Conservation (phyloP, 2,888 invertebrate species). For the Tetropium fuscum region DNA sequence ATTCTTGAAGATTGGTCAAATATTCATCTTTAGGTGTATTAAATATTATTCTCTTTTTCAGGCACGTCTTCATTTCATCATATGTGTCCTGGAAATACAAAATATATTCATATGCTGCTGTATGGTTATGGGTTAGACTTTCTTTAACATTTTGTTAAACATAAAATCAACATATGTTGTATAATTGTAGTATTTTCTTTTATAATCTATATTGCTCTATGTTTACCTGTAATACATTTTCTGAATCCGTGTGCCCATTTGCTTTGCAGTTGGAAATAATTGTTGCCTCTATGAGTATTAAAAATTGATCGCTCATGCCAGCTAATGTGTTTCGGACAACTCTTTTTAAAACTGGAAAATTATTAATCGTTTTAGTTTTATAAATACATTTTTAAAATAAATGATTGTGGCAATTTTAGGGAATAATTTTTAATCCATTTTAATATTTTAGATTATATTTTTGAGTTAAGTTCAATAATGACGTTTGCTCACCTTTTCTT, state of each 20-base stretch:
- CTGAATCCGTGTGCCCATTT: conserved; percentile 16
- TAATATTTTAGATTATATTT: too few relatives aligned
- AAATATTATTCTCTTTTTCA: conserved; percentile 15
- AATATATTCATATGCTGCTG: too few relatives aligned
- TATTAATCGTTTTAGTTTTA: too few relatives aligned
- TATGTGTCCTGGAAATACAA: conserved; percentile 22
- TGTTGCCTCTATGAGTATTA: conserved; percentile 21
- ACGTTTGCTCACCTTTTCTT: too few relatives aligned
- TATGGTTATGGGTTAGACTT: too few relatives aligned
- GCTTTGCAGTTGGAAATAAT: conserved; percentile 28
- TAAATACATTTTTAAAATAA: too few relatives aligned
- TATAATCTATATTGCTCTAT: neutral
- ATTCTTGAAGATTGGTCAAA: conserved; percentile 25
- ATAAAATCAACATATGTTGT: neutral
- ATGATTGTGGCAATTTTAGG: too few relatives aligned
- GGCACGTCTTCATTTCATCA: conserved; percentile 25
- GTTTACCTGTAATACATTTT: conserved; percentile 24
- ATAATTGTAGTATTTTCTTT: neutral
- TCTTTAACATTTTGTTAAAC: too few relatives aligned
- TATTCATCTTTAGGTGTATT: conserved; percentile 23
- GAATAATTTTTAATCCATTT: too few relatives aligned
- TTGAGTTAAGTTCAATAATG: too few relatives aligned
- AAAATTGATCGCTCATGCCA: conserved; percentile 3
- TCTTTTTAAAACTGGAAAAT: conserved; percentile 27
- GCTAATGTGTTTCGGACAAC: conserved; percentile 15